Evolutionary conservation across 2,113 vertebrate species (phyloP).

Genomic region (Piprites chloris): DNA sequence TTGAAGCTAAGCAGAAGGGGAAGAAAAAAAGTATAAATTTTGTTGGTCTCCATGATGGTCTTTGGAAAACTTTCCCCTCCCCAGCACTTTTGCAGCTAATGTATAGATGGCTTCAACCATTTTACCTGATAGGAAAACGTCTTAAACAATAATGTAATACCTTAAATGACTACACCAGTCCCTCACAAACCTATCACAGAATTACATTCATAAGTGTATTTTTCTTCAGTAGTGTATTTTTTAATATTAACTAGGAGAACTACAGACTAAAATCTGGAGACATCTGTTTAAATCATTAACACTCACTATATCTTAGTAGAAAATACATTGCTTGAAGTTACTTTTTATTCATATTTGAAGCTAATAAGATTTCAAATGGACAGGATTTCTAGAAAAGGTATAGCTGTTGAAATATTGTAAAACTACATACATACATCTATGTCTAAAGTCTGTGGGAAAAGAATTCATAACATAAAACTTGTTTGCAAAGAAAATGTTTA

Average conservation of each 20-base stretch:
- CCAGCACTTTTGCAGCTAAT: not conserved
- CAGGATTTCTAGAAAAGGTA: not conserved
- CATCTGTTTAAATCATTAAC: not conserved
- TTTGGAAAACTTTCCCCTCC: not conserved
- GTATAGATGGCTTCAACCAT: not conserved
- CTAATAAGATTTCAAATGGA: not conserved
- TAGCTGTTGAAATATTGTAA: not conserved
- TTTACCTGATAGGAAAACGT: not conserved
- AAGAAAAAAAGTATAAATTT: not conserved
- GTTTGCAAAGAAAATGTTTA: not conserved
- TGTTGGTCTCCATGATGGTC: not conserved
- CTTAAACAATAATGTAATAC: not conserved
- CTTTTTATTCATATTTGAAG: not conserved
- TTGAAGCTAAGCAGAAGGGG: not conserved
- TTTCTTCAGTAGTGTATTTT: not conserved
- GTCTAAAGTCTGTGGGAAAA: not conserved
- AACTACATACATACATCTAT: not conserved
- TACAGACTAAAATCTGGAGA: not conserved
- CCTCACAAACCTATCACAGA: not conserved
- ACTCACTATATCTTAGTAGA: not conserved
- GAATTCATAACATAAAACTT: not conserved
- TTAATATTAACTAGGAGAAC: not conserved
- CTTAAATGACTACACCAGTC: not conserved
- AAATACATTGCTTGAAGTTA: not conserved
- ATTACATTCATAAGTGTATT: not conserved